A percentile compares a stretch with the other conserved stretches of the same genome.
Conservation (phyloP, 2,888 invertebrate species). For the Pherbina coryleti region DNA sequence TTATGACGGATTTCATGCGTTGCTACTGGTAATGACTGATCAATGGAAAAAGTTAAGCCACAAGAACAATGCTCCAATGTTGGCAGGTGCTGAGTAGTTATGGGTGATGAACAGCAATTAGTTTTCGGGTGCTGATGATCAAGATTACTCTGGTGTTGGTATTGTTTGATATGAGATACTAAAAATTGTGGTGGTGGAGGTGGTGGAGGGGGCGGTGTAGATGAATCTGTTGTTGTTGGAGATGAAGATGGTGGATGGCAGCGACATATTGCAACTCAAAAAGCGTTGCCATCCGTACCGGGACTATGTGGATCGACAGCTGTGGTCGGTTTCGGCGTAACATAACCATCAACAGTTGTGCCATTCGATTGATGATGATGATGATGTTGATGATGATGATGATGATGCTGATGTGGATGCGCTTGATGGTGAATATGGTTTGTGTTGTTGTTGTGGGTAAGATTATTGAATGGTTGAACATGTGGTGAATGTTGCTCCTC, state of each 20-base stretch:
- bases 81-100: conserved; percentile 26
- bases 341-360: conserved; percentile 57
- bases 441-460: conserved; percentile 42
- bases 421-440: conserved; percentile 41
- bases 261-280: conserved; percentile 68
- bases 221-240: conserved; percentile 42
- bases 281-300: conserved; percentile 62
- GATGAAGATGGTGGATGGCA: conserved; percentile 59
- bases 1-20: neutral
- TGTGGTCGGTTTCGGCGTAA: conserved; percentile 57
- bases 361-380: conserved; percentile 53
- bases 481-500: conserved; percentile 50
- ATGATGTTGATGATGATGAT: conserved; percentile 51
- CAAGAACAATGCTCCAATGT: conserved; percentile 62
- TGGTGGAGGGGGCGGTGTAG: conserved; percentile 19
- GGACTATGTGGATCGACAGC: conserved; percentile 9
- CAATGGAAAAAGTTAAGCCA: conserved; percentile 60
- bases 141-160: conserved; percentile 29
- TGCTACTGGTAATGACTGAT: conserved; percentile 39
- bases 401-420: conserved; percentile 43
- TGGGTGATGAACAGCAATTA: neutral
- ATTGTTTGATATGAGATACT: conserved; percentile 21
- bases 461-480: conserved; percentile 5
- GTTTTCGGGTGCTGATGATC: conserved; percentile 36
- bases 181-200: conserved; percentile 20